Evolutionary conservation across 2,888 invertebrate species (phyloP), one percentile per base, ranked within the genome.

Genomic region (Catocala nupta): DNA sequence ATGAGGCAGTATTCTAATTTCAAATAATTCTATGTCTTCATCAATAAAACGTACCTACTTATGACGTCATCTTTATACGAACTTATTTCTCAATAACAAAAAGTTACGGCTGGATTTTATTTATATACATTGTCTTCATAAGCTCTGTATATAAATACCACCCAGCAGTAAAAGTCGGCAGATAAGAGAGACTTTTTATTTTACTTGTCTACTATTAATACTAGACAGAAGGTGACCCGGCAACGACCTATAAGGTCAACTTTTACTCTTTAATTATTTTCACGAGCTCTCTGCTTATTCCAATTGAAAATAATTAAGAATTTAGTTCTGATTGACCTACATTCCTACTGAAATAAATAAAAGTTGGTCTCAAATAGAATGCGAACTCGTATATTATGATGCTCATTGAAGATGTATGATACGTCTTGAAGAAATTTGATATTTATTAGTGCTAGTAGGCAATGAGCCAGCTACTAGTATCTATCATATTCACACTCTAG

Each of bases 361-460:
- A n/a, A 47, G 0, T 36, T 11, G 12, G 12, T 36, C 51, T 51
- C 36, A 12, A 51, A 51, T 33, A 51, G 49, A 50, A 47, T 44
- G 12, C 16, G 39, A 49, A 43, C 33, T 49, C 25, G 11, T 16
- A 49, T 5, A 48, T 50, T 25, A 44, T 34, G n/a, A 50, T 43
- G 2, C 25, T 70, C 73, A 74, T 72, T 74, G 75, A 70, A 36
- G 1, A 58, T 53, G 36, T 61, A 50, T 61, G 13, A 44, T 49
- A 12, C 12, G 53, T 55, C 5, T 62, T 48, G 51, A 55, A 67
- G 57, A 63, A 74, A 63, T 55, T 48, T 58, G 56, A 57, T 57
- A 54, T 47, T 58, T 68, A 64, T 68, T 65, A 58, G 52, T 55
- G 60, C 65, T 60, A 33, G 71, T 75, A 73, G 73, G 73, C 68